Evolutionary conservation across 1,140 invertebrate genomes (phyloP), one percentile per base, ranked within the genome.

Genomic region (Chrysopa pallens): DNA sequence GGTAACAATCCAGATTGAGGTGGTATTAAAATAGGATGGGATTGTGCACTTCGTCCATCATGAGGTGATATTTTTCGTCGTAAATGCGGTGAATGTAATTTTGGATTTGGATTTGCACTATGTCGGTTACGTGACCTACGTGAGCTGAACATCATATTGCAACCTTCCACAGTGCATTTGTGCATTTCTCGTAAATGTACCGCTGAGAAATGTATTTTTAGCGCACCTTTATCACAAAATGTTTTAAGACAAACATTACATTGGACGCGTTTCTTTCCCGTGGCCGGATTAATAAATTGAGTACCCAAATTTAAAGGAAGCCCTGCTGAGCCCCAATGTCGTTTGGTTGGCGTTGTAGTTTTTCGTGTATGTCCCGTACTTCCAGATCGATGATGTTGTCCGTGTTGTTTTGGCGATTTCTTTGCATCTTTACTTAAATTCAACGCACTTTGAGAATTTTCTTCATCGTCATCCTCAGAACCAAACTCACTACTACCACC

Each of bases 151-250:
- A 96, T 95, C 89, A 97, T 98, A 58, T 87, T 96, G 64, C 95
- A 99, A 1, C 95, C 94, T 54, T 92, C 85, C 0, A 98, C 91
- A 0, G 93, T 96, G 59, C 95, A 99, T 60, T 92, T 93, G 62
- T 99, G 95, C 94, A 98, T 98, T 68, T 99, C 96, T 13, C 90
- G 76, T 43, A 98, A 61, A 63, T 99, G 96, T 6, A 99, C 96
- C 0, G 96, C 95, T 38, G 92, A 97, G 58, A 97, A 98, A 59
- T 99, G 96, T 15, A 99, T 99, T 66, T 99, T 99, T 1, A 99
- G 69, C 1, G 96, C 96, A 41, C 93, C 93, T 68, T 98, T 99
- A 69, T 99, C 96, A 70, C 96, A 99, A 66, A 98, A 99, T 27
- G 94, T 98, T 63, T 98, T 98, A 40, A 96, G 69, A 58, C 96